Base-by-base conservation (phyloP, 37 sponge, comb jelly and placozoan species). In the Haliclona indistincta region DNA sequence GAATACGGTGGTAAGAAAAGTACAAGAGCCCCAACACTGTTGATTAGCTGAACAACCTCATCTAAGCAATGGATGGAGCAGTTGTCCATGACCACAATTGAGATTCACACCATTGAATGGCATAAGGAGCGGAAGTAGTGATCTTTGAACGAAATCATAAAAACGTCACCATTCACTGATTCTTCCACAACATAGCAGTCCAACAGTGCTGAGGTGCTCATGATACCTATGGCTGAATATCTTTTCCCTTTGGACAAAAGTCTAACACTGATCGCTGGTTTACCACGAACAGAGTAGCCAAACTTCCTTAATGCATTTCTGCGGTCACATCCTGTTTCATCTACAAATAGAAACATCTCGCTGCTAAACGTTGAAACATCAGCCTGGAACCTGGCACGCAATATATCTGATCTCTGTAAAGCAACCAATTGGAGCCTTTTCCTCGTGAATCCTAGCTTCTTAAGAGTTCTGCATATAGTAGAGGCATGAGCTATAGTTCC, bases 311-410 rank as follows among this genome's bases (percentile, higher is more conserved):
- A 8, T 13, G 66, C 66, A 64, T 34, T 8, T 34, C 22, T 64
- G 66, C 39, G 10, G 22, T 64, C 66, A 64, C 39, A 64, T 5
- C 66, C 66, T 38, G 39, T 64, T n/a, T 64, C 39, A 64, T 64
- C 66, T n/a, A 64, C 7, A 64, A 64, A 64, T 8, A 64, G 8
- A 5, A 64, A 34, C 39, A 64, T 28, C 41, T 22, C 22, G n/a
- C 39, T 28, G 39, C 38, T 22, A 33, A n/a, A 64, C 36, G 38
- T 7, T 6, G 66, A 64, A 13, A 64, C 66, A 13, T 64, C 66
- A 64, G 66, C 7, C n/a, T 64, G 66, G 39, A 38, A 64, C 22
- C 38, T 41, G 15, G 66, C 66, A 6, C 36, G 34, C n/a, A 64
- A n/a, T n/a, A 64, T 34, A 34, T 34, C 39, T 11, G 22, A 64